Percentiles rank a stretch among this genome's conserved stretches.
Conservation (phyloP, 2,888 invertebrate genomes). For the Pogonocherus hispidulus region DNA sequence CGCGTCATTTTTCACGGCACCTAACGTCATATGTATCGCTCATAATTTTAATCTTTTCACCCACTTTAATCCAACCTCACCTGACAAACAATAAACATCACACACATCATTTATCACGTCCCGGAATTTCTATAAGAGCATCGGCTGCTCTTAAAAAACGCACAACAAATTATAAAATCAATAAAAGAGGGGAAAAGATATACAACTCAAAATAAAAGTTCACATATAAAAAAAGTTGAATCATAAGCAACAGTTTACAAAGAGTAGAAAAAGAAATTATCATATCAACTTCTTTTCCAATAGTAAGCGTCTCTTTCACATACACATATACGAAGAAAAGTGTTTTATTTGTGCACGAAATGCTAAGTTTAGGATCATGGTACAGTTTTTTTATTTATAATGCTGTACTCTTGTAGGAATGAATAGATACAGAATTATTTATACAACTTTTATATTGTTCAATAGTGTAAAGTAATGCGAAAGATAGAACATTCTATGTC, state of each 20-base stretch:
- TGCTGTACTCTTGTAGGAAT: too few species aligned
- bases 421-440: too few species aligned
- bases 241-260: not conserved
- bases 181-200: not conserved
- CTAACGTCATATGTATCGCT: not conserved
- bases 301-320: too few species aligned
- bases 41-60: slow-evolving; percentile 30
- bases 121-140: not conserved
- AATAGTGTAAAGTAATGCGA: too few species aligned
- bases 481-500: too few species aligned
- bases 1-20: not conserved
- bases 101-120: slow-evolving; percentile 24
- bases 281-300: too few species aligned
- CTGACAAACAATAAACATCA: slow-evolving; percentile 25
- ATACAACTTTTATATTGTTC: too few species aligned
- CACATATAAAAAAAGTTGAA: not conserved
- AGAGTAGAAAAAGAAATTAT: too few species aligned
- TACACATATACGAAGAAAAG: too few species aligned
- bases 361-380: too few species aligned
- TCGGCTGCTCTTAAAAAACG: slow-evolving; percentile 3
- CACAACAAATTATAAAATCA: not conserved
- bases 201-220: not conserved
- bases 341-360: too few species aligned
- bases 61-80: slow-evolving; percentile 28
- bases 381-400: too few species aligned